Conservation (phyloP, 2,113 vertebrate genomes). For the Tetrax tetrax region DNA sequence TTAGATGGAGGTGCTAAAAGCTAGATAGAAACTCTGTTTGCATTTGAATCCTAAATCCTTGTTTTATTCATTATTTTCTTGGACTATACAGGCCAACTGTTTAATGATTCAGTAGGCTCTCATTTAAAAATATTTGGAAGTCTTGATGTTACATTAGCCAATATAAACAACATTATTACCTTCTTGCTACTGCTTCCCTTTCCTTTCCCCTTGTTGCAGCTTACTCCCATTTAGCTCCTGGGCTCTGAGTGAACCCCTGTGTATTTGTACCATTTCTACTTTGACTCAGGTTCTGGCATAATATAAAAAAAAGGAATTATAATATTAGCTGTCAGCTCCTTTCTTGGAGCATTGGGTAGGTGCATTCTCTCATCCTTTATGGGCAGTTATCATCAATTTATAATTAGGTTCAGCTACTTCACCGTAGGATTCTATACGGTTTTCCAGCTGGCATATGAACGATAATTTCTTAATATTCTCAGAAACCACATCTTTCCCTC, state of each 20-base stretch:
- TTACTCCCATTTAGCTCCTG: neutral
- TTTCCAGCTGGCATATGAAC: neutral
- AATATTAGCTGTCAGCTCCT: neutral
- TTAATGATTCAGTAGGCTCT: neutral
- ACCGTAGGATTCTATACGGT: neutral
- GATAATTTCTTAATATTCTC: neutral
- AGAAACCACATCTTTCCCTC: neutral
- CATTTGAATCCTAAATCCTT: neutral
- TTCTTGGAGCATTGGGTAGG: neutral
- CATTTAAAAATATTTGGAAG: neutral
- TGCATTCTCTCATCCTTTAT: neutral
- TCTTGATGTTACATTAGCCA: neutral
- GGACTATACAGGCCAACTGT: neutral
- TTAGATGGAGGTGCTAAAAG: neutral
- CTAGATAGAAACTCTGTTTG: neutral
- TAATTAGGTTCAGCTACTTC: neutral
- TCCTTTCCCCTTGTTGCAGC: neutral
- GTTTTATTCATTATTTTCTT: neutral
- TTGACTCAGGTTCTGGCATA: neutral
- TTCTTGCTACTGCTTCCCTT: neutral
- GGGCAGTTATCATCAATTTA: neutral
- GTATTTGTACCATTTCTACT: neutral
- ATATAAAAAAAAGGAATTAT: neutral
- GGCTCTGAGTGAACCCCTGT: neutral
- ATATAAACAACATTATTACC: neutral